Evolutionary conservation across 2,113 vertebrate species (phyloP), one percentile per base, ranked within the genome.

Genomic region (Pontoporia blainvillei): DNA sequence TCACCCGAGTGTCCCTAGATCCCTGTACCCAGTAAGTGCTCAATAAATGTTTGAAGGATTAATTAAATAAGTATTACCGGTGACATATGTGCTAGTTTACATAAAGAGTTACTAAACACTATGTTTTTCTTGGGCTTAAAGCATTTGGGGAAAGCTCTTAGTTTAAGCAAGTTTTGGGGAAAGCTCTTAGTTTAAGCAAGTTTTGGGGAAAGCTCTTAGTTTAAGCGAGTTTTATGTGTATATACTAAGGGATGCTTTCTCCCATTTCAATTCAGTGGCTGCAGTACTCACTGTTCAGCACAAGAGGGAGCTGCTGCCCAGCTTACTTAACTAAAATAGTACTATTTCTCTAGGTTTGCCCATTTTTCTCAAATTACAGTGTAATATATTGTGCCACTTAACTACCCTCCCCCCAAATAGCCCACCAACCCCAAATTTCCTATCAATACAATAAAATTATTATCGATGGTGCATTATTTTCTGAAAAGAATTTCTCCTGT

Each of bases 251-350:
- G 10, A 52, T 79, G 34, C 34, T 34, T 75, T 62, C 14, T n/a
- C 41, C 4, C 27, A 11, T 39, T 96, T 95, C 46, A 95, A 90
- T 75, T 93, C 44, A 62, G 52, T 67, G 90, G 46, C 39, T 81
- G 97, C 96, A 91, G 46, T 93, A 71, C 95, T 84, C 2, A 0
- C 0, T 36, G 86, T 39, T 18, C 25, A 86, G 66, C 98, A 97
- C 97, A 95, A 98, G 99, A 98, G 97, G 0, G 99, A 69, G 98
- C 98, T 98, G 96, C 96, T 86, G 97, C 34, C 81, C 86, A 78
- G 98, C 62, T 96, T 96, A 94, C 98, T 96, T 98, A 93, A 83
- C 39, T 34, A 21, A 91, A 86, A 31, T 27, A 21, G 25, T 10
- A 2, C 23, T 10, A 2, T 93, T 44, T 64, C 52, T 79, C 44